Evolutionary conservation across 2,888 invertebrate species (phyloP).

Genomic region (Stenoptilia bipunctidactyla): DNA sequence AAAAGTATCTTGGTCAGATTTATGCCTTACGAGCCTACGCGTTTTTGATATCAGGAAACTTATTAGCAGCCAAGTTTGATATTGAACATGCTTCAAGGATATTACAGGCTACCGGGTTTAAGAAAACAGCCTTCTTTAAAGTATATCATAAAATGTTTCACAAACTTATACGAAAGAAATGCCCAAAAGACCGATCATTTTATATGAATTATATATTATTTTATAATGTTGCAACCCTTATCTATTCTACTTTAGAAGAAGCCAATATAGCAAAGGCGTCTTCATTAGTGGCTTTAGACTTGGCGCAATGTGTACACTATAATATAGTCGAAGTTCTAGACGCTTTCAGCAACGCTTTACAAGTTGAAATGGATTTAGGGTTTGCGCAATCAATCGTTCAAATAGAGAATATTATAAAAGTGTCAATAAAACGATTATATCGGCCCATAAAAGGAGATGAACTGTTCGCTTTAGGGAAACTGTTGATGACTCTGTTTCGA

Average conservation of each 20-base stretch:
- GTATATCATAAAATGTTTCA: too few relatives aligned
- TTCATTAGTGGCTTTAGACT: slow-evolving; percentile 35
- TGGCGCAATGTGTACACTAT: slow-evolving; percentile 43
- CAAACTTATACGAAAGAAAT: too few relatives aligned
- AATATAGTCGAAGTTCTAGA: slow-evolving; percentile 50
- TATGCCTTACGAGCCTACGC: slow-evolving; percentile 42
- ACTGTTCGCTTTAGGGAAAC: slow-evolving; percentile 49
- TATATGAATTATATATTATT: slow-evolving; percentile 39
- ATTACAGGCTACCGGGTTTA: slow-evolving; percentile 37
- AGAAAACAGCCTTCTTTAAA: slow-evolving; percentile 21
- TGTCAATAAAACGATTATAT: slow-evolving; percentile 29
- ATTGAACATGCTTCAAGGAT: slow-evolving; percentile 37
- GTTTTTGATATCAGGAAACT: slow-evolving; percentile 29
- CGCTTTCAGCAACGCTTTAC: slow-evolving; percentile 52
- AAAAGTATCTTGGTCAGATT: slow-evolving; percentile 39
- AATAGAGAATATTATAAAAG: slow-evolving; percentile 40
- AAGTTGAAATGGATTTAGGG: slow-evolving; percentile 51
- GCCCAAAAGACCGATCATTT: slow-evolving; percentile 18
- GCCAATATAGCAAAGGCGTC: slow-evolving; percentile 33
- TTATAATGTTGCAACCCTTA: slow-evolving; percentile 41
- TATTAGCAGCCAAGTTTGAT: slow-evolving; percentile 33
- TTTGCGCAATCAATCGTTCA: slow-evolving; percentile 36
- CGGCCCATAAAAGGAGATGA: slow-evolving; percentile 49
- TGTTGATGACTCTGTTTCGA: slow-evolving; percentile 53
- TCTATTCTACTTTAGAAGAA: slow-evolving; percentile 41